Base-by-base conservation (phyloP, 2,113 vertebrate genomes). In the Falcunculus frontatus region DNA sequence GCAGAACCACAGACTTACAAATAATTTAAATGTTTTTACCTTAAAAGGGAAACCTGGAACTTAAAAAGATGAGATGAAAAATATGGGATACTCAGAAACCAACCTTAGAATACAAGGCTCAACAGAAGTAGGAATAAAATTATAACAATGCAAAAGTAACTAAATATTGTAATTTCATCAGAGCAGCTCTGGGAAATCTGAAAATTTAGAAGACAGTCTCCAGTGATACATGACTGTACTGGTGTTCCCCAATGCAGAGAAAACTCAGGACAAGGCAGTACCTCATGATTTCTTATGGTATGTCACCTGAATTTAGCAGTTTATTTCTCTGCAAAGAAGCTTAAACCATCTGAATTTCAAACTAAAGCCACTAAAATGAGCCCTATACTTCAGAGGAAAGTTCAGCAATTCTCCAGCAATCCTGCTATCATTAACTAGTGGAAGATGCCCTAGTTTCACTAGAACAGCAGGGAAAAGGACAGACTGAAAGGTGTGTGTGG, bases 21-120 rank as follows among this genome's bases (percentile, higher is more conserved):
- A 85, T 68, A 63, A 55, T 60, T 64, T 20, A 67, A 59, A 47
- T 56, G 19, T 12, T 94, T 85, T 90, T 55, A 82, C 23, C 46
- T 82, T 72, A 37, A 90, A 69, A 76, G 29, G 49, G 65, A 95
- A 85, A 67, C 8, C 39, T 59, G 65, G 20, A 59, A 84, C 35
- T 81, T 84, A 50, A 70, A 57, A 78, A 77, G 15, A 25, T 64
- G 62, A 63, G 74, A 79, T 25, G 25, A 79, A 89, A 91, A 84
- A 30, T 50, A 57, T 1, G 3, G 25, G 53, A 29, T 39, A 81
- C 17, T 46, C 11, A 67, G 73, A 67, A 81, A 70, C 22, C 56
- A 69, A 16, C 16, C 18, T 42, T 15, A 35, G 4, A 25, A 37
- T 25, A 72, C 18, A 29, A 70, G n/a, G 42, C 16, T 89, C 56